Conservation (phyloP, 92 coral and sea anemone genomes). For the Meandrina meandrites region DNA sequence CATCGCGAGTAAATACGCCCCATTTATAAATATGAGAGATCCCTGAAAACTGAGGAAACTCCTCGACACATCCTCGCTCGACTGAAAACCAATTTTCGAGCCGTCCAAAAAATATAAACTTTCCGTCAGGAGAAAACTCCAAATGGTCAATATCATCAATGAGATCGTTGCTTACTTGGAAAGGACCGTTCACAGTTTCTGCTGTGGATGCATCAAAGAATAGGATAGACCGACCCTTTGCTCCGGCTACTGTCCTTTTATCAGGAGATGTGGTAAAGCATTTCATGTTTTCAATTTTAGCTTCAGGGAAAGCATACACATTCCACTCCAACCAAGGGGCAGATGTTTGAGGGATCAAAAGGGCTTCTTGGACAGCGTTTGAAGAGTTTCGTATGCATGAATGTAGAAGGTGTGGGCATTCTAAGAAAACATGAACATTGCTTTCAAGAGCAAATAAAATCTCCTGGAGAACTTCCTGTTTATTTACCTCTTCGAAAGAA, state of each 20-base stretch:
- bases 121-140: conserved; percentile 40
- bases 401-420: conserved; percentile 19
- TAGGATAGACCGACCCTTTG: background rate
- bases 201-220: conserved; percentile 1
- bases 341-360: background rate
- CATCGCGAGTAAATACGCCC: background rate
- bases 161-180: background rate
- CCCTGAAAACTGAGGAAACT: conserved; percentile 24
- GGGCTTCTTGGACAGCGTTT: background rate
- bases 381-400: background rate
- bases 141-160: background rate
- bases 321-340: background rate
- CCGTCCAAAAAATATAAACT: conserved; percentile 41
- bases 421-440: conserved; percentile 6
- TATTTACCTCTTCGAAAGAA: background rate
- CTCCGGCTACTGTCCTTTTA: background rate
- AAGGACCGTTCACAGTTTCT: background rate
- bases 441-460: background rate
- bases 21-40: background rate
- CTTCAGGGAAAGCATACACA: background rate
- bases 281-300: background rate
- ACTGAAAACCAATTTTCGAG: conserved; percentile 43
- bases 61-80: background rate
- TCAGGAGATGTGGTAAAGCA: conserved; percentile 6
- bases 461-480: background rate